Conservation (phyloP, 1,140 invertebrate species). For the Rhagoletis zephyria region DNA sequence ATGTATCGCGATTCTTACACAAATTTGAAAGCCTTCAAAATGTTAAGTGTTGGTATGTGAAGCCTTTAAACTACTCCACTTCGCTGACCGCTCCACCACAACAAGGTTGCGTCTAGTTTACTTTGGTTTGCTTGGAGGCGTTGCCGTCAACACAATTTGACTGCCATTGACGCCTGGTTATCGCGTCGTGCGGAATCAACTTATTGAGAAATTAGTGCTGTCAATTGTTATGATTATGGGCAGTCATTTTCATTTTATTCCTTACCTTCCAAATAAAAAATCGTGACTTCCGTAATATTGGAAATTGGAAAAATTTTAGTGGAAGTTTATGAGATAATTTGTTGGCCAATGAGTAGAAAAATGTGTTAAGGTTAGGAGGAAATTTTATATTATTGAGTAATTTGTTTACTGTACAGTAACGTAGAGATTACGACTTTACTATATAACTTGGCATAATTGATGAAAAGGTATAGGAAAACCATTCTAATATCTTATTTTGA, state of each 20-base stretch:
- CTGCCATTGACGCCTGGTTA: constrained; percentile 45
- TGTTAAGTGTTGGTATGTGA: not conserved
- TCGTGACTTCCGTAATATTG: constrained; percentile 12
- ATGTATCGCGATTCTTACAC: not conserved
- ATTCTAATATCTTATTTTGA: too few relatives aligned
- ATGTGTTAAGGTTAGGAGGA: too few relatives aligned
- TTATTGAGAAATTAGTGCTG: constrained; percentile 46
- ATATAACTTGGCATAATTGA: too few relatives aligned
- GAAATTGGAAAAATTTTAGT: not conserved
- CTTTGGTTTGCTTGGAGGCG: constrained; percentile 11
- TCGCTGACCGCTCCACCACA: not conserved
- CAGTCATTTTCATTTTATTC: constrained; percentile 21
- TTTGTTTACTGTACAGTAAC: too few relatives aligned
- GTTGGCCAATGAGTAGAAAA: not conserved
- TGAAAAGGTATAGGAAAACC: too few relatives aligned
- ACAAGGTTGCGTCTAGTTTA: not conserved
- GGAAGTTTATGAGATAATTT: not conserved
- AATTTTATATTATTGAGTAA: too few relatives aligned
- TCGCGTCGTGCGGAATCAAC: constrained; percentile 39
- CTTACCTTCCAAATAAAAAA: not conserved
- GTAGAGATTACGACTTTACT: too few relatives aligned
- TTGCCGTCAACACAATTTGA: constrained; percentile 18
- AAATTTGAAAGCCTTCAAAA: not conserved
- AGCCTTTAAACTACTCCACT: not conserved
- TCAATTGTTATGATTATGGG: constrained; percentile 45